These are phyloP conservation scores for Marmota flaviventris DNA, from an alignment of 2,113 vertebrate species.

Conservation along the genomic window DNA sequence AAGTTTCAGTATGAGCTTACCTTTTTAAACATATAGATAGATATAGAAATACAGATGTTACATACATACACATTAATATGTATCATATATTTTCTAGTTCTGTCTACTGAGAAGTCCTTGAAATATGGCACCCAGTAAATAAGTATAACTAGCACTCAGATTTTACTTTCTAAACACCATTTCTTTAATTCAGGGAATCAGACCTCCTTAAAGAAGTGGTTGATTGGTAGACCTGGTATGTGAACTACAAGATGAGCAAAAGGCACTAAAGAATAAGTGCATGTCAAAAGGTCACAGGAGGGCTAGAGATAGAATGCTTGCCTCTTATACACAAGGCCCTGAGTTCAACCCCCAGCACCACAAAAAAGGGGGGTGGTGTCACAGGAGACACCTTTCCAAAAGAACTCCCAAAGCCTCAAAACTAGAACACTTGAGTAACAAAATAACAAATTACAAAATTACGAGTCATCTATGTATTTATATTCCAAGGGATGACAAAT, in stretches of 20 bases:
- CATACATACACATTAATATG: neutral
- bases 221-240: neutral
- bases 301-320: too few species aligned
- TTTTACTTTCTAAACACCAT: neutral
- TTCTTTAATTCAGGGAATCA: neutral
- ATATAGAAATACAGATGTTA: neutral
- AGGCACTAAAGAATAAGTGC: neutral
- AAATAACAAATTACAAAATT: neutral
- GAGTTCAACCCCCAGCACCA: too few species aligned
- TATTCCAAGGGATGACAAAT: neutral
- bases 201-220: neutral
- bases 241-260: neutral
- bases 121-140: neutral
- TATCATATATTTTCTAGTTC: neutral
- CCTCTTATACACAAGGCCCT: too few species aligned
- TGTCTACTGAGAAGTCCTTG: neutral
- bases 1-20: too few species aligned
- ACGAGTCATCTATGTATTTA: too few species aligned
- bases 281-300: neutral
- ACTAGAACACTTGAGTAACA: conserved; percentile 5
- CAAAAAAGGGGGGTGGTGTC: too few species aligned
- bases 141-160: neutral
- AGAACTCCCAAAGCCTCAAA: neutral
- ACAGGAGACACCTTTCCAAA: neutral
- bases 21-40: neutral